phyloP scores from a whole-genome alignment of 2,888 invertebrate species.

The Acanthosepion esculentum region DNA sequence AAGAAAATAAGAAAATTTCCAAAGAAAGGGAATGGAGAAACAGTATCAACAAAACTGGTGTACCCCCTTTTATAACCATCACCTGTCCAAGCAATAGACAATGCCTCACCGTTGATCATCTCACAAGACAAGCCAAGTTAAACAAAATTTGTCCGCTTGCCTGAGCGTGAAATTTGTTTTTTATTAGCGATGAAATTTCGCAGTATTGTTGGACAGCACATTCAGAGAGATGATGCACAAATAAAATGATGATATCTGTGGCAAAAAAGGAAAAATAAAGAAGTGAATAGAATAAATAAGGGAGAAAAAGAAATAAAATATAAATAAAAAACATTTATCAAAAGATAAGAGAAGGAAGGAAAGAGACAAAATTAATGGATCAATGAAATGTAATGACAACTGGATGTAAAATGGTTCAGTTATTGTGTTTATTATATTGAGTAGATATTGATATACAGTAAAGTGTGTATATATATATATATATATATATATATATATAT shows the following conservation, averaged over 20 bases:
- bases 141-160: background rate
- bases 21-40: too few relatives aligned
- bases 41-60: too few relatives aligned
- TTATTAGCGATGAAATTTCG: background rate
- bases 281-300: background rate
- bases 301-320: background rate
- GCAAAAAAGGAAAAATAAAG: background rate
- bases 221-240: background rate
- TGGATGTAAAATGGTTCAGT: background rate
- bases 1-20: too few relatives aligned
- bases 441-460: background rate
- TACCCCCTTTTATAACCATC: background rate
- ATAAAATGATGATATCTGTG: background rate
- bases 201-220: background rate
- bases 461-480: too few relatives aligned
- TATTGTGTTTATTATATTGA: background rate
- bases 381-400: background rate
- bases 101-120: background rate
- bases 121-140: background rate
- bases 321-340: background rate
- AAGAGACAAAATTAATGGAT: background rate
- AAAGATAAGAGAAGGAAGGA: background rate
- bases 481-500: too few relatives aligned
- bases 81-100: background rate
- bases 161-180: slow-evolving; percentile 10